Percentiles rank a stretch among this genome's conserved stretches.
phyloP scores from a whole-genome alignment of 2,113 vertebrate species.

The Cnemophilus loriae region DNA sequence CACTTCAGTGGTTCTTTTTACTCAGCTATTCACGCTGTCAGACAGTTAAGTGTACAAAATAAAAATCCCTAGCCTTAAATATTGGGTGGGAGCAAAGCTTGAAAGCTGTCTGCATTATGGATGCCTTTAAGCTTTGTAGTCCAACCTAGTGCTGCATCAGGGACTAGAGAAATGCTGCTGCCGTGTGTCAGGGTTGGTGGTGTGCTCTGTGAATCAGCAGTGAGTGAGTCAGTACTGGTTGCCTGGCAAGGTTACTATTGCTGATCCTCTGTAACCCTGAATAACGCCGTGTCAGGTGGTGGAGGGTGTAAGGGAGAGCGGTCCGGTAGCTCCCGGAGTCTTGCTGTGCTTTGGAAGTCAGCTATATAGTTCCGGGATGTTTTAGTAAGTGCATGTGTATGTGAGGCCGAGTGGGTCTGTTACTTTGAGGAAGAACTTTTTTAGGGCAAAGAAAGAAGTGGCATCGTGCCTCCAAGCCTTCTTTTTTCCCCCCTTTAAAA shows the following conservation, averaged over 20 bases:
- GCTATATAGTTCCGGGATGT: fast-evolving
- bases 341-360: not conserved
- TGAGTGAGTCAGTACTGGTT: not conserved
- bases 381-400: not conserved
- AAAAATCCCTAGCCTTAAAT: not conserved
- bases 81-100: not conserved
- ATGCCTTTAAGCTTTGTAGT: not conserved
- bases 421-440: not conserved
- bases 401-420: not conserved
- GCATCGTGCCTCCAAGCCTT: not conserved
- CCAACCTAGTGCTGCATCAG: not conserved
- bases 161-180: not conserved
- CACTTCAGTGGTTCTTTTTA: not conserved
- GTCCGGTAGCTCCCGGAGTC: not conserved
- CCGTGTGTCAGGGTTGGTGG: not conserved
- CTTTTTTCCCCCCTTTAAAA: not conserved
- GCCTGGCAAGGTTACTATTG: not conserved
- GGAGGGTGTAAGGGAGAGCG: not conserved
- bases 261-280: not conserved
- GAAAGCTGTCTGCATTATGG: not conserved
- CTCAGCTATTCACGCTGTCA: not conserved
- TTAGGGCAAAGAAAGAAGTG: not conserved
- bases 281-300: not conserved
- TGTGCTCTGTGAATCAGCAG: fast-evolving
- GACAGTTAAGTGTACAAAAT: not conserved